Conservation (phyloP, 2,113 vertebrate species). For the Fukomys damarensis region DNA sequence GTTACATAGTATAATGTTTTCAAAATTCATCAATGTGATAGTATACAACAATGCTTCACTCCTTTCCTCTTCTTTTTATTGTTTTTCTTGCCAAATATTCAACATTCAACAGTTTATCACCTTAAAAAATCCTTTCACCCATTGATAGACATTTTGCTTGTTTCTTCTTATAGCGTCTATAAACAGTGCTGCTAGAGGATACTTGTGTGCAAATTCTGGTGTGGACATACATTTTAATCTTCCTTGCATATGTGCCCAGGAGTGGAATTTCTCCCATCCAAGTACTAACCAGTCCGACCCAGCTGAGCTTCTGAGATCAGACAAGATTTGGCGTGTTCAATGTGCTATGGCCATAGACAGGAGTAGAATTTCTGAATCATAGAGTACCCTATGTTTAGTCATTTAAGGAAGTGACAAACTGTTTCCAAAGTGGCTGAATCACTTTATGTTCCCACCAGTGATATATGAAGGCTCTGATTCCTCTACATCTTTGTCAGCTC, state of each 20-base stretch:
- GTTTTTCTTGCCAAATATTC: not conserved
- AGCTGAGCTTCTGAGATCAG: too few relatives aligned
- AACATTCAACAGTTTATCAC: not conserved
- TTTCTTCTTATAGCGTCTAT: not conserved
- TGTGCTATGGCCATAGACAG: not conserved
- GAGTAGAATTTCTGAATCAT: not conserved
- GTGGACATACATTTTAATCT: not conserved
- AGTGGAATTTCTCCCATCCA: not conserved
- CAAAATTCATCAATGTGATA: not conserved
- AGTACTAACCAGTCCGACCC: too few relatives aligned
- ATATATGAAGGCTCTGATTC: too few relatives aligned
- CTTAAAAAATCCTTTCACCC: not conserved
- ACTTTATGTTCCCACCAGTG: not conserved
- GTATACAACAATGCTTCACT: not conserved
- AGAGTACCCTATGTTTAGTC: not conserved
- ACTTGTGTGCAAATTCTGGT: not conserved
- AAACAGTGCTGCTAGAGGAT: not conserved
- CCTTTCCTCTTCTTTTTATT: not conserved
- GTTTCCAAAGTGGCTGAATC: constrained; percentile 6
- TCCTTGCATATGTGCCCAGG: not conserved
- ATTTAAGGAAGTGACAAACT: not conserved
- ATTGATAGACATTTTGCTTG: not conserved
- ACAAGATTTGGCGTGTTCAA: too few relatives aligned
- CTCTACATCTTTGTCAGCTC: not conserved
- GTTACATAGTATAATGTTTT: not conserved